Percentiles rank a stretch among this genome's conserved stretches.
Conservation (phyloP, 2,113 vertebrate genomes). For the Dipodomys ordii region DNA sequence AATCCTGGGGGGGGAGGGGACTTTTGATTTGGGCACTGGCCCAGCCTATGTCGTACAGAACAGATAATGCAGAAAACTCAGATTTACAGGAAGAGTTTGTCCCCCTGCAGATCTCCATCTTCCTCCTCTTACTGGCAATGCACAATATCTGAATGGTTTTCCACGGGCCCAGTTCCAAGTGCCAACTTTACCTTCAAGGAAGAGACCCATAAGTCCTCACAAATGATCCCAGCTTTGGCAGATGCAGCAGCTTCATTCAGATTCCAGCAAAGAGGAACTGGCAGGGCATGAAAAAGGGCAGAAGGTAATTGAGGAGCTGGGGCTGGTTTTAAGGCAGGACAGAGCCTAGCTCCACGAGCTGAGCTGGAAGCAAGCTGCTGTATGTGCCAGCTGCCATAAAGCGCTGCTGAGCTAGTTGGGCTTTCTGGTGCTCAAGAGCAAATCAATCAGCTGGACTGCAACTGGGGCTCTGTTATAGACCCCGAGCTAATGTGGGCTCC, state of each 20-base stretch:
- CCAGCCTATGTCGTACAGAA: background rate
- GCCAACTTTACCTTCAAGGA: slow-evolving; percentile 28
- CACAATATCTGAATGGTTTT: background rate
- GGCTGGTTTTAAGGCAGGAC: slow-evolving; percentile 68
- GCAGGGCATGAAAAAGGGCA: slow-evolving; percentile 70
- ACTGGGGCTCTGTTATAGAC: slow-evolving; percentile 38
- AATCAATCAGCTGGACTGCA: slow-evolving; percentile 74
- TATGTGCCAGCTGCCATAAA: slow-evolving; percentile 68
- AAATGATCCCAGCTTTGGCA: slow-evolving; percentile 41
- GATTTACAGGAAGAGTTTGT: background rate
- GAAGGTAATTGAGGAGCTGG: slow-evolving; percentile 56
- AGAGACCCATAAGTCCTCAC: slow-evolving; percentile 35
- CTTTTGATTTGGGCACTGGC: background rate
- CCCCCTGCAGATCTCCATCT: background rate
- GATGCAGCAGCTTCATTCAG: slow-evolving; percentile 61
- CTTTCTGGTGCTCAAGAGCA: slow-evolving; percentile 69
- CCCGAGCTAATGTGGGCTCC: slow-evolving; percentile 25
- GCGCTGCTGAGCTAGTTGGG: slow-evolving; percentile 67
- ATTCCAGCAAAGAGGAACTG: slow-evolving; percentile 64
- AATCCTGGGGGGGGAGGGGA: background rate
- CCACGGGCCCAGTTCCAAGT: background rate
- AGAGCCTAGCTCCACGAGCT: slow-evolving; percentile 49
- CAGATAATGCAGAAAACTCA: background rate
- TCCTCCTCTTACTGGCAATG: background rate
- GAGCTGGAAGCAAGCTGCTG: slow-evolving; percentile 65